Base-by-base conservation (phyloP, 2,888 invertebrate species). In the Amphipoea lucens region DNA sequence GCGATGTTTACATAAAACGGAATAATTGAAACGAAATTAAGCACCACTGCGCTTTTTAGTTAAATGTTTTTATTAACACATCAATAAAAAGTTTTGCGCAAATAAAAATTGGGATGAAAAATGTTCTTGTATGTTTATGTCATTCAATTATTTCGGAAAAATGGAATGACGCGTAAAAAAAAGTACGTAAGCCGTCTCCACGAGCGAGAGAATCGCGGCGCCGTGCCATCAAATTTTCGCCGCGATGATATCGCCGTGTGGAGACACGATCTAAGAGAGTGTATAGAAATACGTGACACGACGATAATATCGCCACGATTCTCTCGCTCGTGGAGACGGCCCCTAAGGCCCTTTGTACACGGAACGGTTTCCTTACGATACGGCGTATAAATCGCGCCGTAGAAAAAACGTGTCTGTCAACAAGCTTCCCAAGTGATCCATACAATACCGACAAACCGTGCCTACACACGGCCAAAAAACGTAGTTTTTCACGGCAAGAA, bases 21-120 rank as follows among this genome's bases (percentile, higher is more conserved):
- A 78, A 78, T 87, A 85, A 87, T 87, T 85, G 76, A 81, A 86
- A 78, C 57, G 73, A 71, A 82, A 84, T 84, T 82, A 66, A 77
- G 77, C 79, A 75, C 73, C 42, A 7, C 36, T 60, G 54, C 45
- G 69, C 65, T 85, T 76, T 84, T 85, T 57, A 76, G 36, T 40
- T 29, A 57, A 74, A 85, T 67, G 70, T 78, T 85, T 84, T 76
- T 67, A 75, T 60, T 45, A 9, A 85, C 57, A 65, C 66, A 63
- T 51, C 74, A 75, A 75, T 84, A 78, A 84, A 80, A 68, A 73
- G n/a, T 67, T 76, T 20, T 75, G 42, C 48, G 17, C 54, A 76
- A 74, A 79, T 73, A 69, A 66, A 84, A 63, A 63, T 48, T 60
- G 6, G 6, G 5, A 57, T 54, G 54, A 54, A 78, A 83, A 70